Conservation (phyloP, 2,888 invertebrate species). For the Trichogramma dendrolimi region DNA sequence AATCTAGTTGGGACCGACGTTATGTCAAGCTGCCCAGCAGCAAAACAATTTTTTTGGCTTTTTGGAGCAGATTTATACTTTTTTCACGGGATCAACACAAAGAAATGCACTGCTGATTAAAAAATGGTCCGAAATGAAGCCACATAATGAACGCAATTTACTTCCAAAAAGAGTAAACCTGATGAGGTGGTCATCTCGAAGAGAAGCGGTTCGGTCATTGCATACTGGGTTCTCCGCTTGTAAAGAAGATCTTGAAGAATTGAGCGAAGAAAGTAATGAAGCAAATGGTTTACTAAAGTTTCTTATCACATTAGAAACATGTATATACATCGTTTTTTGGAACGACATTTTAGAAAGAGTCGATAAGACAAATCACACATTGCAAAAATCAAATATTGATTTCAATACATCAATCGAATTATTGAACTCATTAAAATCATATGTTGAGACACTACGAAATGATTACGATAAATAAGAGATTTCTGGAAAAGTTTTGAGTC, state of each 20-base stretch:
- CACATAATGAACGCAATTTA: conserved; percentile 6
- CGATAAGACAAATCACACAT: conserved; percentile 16
- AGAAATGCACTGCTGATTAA: conserved; percentile 20
- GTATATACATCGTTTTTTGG: conserved; percentile 26
- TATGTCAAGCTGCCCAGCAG: neutral
- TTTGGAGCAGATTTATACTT: conserved; percentile 19
- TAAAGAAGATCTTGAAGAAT: too few species aligned
- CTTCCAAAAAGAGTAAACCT: conserved; percentile 21
- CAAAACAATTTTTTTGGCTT: conserved; percentile 10
- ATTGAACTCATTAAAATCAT: conserved; percentile 14
- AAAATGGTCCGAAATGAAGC: too few species aligned
- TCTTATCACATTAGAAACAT: conserved; percentile 22
- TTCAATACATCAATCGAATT: conserved; percentile 16
- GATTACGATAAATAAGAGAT: too few species aligned
- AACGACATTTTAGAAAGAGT: conserved; percentile 22
- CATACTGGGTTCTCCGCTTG: conserved; percentile 7
- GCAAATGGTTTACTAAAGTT: conserved; percentile 18
- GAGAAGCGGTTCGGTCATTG: conserved; percentile 9
- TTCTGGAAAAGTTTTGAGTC: too few species aligned
- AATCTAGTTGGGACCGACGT: conserved; percentile 20
- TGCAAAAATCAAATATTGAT: conserved; percentile 15
- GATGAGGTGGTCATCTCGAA: conserved; percentile 22
- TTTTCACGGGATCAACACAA: conserved; percentile 22
- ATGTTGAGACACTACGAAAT: conserved; percentile 8
- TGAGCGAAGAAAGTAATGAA: too few species aligned